Base-by-base conservation (phyloP, 2,888 invertebrate species). In the Catocala fraxini region DNA sequence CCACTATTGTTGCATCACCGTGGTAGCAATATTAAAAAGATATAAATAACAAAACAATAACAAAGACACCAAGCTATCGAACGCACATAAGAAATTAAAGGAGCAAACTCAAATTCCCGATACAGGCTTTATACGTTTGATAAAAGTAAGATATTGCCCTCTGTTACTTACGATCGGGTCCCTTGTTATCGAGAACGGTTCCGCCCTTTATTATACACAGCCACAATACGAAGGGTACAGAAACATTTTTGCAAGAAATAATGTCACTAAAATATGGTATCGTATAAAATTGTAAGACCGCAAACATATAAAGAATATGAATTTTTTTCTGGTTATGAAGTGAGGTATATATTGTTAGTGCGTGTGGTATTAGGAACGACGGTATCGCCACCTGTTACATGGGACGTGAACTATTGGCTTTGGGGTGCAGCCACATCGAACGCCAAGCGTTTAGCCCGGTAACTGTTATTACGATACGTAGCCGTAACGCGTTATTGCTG, bases 341-440 rank as follows among this genome's bases (percentile, higher is more conserved):
- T 33, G 11, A 41, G 12, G 54, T 41, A 10, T 51, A 41, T 41
- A n/a, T 4, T 11, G 41, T 25, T 11, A 42, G 41, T 48, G 47
- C 53, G 58, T 51, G 53, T 9, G 42, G 35, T 13, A 39, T 59
- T 59, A 48, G n/a, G 56, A 56, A 39, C 46, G 11, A 62, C 6
- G 35, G 59, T 65, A 49, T 54, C 54, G 58, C 71, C 74, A 75
- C 74, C 71, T 75, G 77, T 76, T 77, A 71, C 77, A n/a, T 68
- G 47, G 25, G 5, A 10, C 41, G 43, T 47, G 6, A 62, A 70
- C 25, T 53, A 60, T 49, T 43, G 35, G 6, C 46, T 6, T 51
- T 42, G 15, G 42, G 42, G 51, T 39, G 49, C 56, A 48, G 54
- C 59, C 58, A 67, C 54, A 65, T 51, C 48, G 54, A 56, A 63